A percentile compares a stretch with the other conserved stretches of the same genome.
Evolutionary conservation across 2,113 vertebrate genomes (phyloP).

Genomic region (Pao palembangensis): DNA sequence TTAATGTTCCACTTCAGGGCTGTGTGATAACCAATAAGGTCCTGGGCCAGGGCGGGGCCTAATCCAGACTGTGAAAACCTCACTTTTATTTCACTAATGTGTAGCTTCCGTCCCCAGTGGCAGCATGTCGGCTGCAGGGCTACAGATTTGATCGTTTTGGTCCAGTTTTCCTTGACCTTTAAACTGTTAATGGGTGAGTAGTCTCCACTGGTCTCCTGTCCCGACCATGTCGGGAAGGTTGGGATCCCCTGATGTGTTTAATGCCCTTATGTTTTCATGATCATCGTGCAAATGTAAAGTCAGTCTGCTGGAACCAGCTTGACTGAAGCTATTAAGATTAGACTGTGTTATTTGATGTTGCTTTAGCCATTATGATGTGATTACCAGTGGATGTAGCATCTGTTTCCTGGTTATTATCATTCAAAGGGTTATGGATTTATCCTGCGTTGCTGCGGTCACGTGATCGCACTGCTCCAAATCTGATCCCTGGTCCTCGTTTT

Average conservation of each 20-base stretch:
- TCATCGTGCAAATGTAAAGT: neutral
- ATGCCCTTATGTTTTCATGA: constrained; percentile 17
- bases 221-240: neutral
- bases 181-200: too few relatives aligned
- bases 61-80: too few relatives aligned
- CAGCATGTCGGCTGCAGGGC: too few relatives aligned
- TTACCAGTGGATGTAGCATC: constrained; percentile 45
- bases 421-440: constrained; percentile 14
- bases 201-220: too few relatives aligned
- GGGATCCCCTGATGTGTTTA: constrained; percentile 25
- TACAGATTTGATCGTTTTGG: too few relatives aligned
- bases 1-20: too few relatives aligned
- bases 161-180: too few relatives aligned
- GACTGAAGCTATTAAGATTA: constrained; percentile 40
- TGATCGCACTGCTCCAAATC: constrained; percentile 24
- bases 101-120: too few relatives aligned
- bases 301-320: constrained; percentile 50
- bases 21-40: too few relatives aligned
- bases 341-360: constrained; percentile 53
- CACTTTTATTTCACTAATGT: too few relatives aligned
- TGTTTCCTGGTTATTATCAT: constrained; percentile 46
- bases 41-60: too few relatives aligned
- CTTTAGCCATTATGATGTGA: constrained; percentile 48
- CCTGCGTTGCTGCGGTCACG: constrained; percentile 30
- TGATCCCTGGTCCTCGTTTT: constrained; percentile 20